These are phyloP conservation scores for Eumacrocentrus americanus DNA, from an alignment of 2,888 invertebrate species.

Conservation along the genomic window DNA sequence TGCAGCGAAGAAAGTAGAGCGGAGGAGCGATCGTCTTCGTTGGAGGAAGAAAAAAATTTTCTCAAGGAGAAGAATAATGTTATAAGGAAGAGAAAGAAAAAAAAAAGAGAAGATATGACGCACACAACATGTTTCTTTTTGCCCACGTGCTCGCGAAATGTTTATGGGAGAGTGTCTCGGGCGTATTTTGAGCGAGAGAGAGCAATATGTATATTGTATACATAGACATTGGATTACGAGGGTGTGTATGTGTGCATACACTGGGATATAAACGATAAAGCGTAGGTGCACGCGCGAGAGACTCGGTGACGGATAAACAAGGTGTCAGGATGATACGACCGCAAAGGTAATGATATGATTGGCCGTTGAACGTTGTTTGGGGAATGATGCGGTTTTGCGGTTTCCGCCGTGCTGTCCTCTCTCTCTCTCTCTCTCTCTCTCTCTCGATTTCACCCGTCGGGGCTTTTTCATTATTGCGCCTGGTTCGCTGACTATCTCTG, in stretches of 20 bases:
- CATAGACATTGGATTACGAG: not conserved
- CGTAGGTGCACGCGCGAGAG: slow-evolving; percentile 2
- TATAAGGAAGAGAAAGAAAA: not conserved
- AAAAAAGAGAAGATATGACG: not conserved
- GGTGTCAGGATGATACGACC: slow-evolving; percentile 58
- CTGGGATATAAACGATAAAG: slow-evolving; percentile 6
- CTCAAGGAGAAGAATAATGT: too few species aligned
- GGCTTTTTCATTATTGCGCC: slow-evolving; percentile 26
- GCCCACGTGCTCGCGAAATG: not conserved
- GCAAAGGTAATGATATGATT: slow-evolving; percentile 61
- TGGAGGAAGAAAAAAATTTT: too few species aligned
- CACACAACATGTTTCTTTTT: not conserved
- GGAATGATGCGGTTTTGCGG: slow-evolving; percentile 60
- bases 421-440: too few species aligned
- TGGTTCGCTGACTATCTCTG: slow-evolving; percentile 16
- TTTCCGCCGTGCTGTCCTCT: slow-evolving; percentile 46
- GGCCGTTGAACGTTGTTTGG: slow-evolving; percentile 55
- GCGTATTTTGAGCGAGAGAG: not conserved
- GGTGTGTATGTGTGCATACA: too few species aligned
- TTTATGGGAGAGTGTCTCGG: not conserved
- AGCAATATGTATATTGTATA: not conserved
- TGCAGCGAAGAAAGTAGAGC: slow-evolving; percentile 15
- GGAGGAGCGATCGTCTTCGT: too few species aligned
- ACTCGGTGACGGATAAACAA: slow-evolving; percentile 53
- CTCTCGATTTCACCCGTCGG: slow-evolving; percentile 6